These are phyloP conservation scores for Siderastrea radians DNA, from an alignment of 92 coral and sea anemone species.

Conservation along the genomic window DNA sequence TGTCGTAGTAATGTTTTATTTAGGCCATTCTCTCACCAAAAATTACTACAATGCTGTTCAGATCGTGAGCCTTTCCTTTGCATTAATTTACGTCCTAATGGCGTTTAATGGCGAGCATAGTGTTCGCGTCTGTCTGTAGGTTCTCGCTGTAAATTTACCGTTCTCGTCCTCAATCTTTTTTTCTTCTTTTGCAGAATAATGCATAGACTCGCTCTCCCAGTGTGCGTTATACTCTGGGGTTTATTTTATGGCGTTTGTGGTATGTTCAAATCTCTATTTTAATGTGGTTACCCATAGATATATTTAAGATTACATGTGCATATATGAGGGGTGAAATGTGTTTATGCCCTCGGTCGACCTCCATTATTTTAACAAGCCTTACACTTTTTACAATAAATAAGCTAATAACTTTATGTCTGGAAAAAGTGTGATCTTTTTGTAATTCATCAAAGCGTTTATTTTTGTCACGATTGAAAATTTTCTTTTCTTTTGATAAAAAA, in stretches of 20 bases:
- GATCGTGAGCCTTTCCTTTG: conserved; percentile 9
- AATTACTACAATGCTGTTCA: conserved; percentile 18
- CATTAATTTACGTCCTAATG: conserved; percentile 16
- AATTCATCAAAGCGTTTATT: not conserved
- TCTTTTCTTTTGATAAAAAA: not conserved
- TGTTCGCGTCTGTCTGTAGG: not conserved
- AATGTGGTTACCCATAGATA: conserved; percentile 17
- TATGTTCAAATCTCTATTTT: conserved; percentile 22
- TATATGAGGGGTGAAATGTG: not conserved
- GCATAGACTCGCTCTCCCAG: not conserved
- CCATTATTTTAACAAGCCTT: not conserved
- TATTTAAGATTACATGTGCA: conserved; percentile 3
- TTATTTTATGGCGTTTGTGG: conserved; percentile 37
- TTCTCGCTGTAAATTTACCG: not conserved
- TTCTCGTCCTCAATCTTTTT: not conserved
- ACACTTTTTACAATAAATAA: not conserved
- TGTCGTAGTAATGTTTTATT: conserved; percentile 31
- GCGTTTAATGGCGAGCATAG: not conserved
- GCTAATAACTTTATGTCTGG: not conserved
- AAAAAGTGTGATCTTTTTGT: not conserved
- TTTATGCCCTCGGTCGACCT: not conserved
- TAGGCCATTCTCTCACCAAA: conserved; percentile 23
- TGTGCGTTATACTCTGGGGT: conserved; percentile 6
- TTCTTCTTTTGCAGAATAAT: conserved; percentile 22
- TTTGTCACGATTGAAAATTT: conserved; percentile 9